These are phyloP conservation scores for Tenthredo mesomela DNA, from an alignment of 2,888 invertebrate genomes.

Conservation along the genomic window DNA sequence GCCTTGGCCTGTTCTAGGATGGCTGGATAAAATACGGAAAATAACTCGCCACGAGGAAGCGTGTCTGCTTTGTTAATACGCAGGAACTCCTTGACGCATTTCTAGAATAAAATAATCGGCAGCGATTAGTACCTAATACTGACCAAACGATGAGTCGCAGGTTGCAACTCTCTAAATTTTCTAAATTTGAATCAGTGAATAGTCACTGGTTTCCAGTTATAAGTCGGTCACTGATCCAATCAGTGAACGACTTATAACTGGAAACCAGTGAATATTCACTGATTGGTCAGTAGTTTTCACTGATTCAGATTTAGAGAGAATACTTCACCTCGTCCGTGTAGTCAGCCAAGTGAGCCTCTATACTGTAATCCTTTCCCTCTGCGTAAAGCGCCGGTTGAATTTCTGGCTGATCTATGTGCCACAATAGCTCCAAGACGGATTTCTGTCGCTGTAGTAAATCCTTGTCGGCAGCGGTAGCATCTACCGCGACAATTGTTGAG, in stretches of 20 bases:
- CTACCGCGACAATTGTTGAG: neutral
- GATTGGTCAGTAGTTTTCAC: too few relatives aligned
- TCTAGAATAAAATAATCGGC: constrained; percentile 58
- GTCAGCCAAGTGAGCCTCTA: constrained; percentile 65
- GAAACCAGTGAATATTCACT: too few relatives aligned
- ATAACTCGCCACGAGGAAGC: constrained; percentile 70
- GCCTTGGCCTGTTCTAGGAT: constrained; percentile 79
- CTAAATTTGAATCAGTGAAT: too few relatives aligned
- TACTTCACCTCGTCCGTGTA: constrained; percentile 67
- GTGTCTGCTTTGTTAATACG: constrained; percentile 73
- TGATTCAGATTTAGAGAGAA: too few relatives aligned
- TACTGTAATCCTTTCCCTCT: constrained; percentile 61
- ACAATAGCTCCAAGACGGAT: constrained; percentile 78
- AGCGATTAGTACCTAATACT: neutral
- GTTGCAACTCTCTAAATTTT: too few relatives aligned
- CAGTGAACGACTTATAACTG: too few relatives aligned
- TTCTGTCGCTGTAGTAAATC: constrained; percentile 78
- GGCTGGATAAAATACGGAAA: constrained; percentile 70
- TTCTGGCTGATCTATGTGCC: constrained; percentile 75
- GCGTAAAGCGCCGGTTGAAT: constrained; percentile 57
- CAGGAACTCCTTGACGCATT: constrained; percentile 78
- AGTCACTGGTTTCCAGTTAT: too few relatives aligned
- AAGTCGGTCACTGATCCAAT: too few relatives aligned
- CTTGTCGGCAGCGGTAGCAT: constrained; percentile 72
- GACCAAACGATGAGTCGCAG: neutral